Conservation (phyloP, 2,888 invertebrate genomes). For the Proisotoma minuta region DNA sequence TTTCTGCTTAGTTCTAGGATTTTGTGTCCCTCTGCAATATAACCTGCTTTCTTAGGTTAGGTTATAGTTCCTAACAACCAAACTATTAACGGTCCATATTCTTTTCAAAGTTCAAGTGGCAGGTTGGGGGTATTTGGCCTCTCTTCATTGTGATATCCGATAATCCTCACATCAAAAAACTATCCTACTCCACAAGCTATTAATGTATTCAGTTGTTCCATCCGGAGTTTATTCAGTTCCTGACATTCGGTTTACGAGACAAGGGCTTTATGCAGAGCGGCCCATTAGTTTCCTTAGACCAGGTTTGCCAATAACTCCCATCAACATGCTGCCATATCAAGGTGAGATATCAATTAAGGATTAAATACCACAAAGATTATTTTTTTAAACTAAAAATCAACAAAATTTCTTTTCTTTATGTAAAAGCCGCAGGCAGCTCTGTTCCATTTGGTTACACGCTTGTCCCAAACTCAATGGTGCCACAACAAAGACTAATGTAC, state of each 20-base stretch:
- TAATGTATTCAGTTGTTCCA: constrained; percentile 17
- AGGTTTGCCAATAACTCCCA: constrained; percentile 32
- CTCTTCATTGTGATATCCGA: constrained; percentile 19
- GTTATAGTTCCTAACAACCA: neutral
- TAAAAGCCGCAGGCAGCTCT: constrained; percentile 28
- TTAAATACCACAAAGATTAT: neutral
- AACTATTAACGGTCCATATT: neutral
- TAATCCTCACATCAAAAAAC: neutral
- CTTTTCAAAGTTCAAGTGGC: constrained; percentile 26
- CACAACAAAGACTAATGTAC: constrained; percentile 27
- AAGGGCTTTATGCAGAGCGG: constrained; percentile 34
- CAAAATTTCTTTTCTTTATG: constrained; percentile 1
- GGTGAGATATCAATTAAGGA: constrained; percentile 14
- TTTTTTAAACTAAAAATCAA: neutral
- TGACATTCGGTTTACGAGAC: constrained; percentile 36
- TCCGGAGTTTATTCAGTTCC: constrained; percentile 41
- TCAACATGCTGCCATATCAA: constrained; percentile 43
- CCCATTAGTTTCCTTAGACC: constrained; percentile 32
- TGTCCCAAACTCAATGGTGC: constrained; percentile 25
- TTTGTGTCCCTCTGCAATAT: constrained; percentile 1
- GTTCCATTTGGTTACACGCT: constrained; percentile 39
- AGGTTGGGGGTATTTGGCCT: constrained; percentile 10
- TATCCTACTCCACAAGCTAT: constrained; percentile 4
- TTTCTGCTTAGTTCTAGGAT: constrained; percentile 1
- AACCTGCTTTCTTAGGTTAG: constrained; percentile 1